Base-by-base conservation (phyloP, 2,888 invertebrate species). In the Zele albiditarsus region DNA sequence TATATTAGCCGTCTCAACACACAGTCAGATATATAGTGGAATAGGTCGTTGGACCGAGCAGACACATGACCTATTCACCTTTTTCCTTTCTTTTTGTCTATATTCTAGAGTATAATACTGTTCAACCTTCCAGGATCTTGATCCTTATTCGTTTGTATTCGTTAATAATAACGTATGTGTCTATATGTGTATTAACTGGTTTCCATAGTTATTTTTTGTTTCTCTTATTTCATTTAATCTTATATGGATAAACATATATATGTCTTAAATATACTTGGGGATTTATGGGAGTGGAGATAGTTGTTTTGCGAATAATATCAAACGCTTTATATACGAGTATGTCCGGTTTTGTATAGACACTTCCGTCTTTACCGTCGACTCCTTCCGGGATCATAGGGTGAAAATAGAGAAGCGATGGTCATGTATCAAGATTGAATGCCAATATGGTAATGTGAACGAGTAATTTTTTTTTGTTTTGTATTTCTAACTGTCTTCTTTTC, bases 11-110 rank as follows among this genome's bases (percentile, higher is more conserved):
- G 66, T 67, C 46, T 38, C 16, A 31, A 60, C 60, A 60, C 60
- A 63, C 49, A 63, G 16, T 60, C 62, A 63, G 38, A 28, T n/a
- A 38, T 60, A 23, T 53, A 53, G 6, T 72, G 58, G 66, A 28
- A 73, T 66, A 73, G 73, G 73, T 73, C 73, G 38, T 20, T 73
- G 66, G 53, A 73, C 65, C 14, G 31, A 16, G n/a, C 33, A 46
- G 38, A 4, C 23, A 23, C 23, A 12, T 46, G 67, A 33, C 73
- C 60, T 67, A 16, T 23, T 67, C 60, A 73, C 67, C 73, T 28
- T 42, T 60, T 63, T 28, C 67, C 57, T 20, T 57, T 65, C 53
- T 42, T 16, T 72, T 60, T 27, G 38, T 25, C 66, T 42, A 46
- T 25, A 12, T 66, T 38, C 12, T 42, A 46, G 42, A 66, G 27